Evolutionary conservation across 2,113 vertebrate species (phyloP).

Genomic region (Ophiodon elongatus): DNA sequence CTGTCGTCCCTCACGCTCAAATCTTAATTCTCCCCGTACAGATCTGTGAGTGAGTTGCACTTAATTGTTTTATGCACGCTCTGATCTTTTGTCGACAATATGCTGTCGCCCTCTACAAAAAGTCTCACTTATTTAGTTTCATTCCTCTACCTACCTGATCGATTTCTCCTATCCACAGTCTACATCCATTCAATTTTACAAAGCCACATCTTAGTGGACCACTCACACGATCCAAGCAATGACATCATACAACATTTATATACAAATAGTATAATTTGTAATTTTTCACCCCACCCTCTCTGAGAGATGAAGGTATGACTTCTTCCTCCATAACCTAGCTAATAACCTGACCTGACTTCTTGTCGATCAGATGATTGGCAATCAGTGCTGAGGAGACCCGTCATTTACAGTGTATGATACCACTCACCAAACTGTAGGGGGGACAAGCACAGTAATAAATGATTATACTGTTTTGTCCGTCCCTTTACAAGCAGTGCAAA

Average conservation of each 20-base stretch:
- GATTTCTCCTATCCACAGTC: slow-evolving; percentile 49
- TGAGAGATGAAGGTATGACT: slow-evolving; percentile 86
- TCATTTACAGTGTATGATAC: slow-evolving; percentile 30
- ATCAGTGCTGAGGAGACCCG: not conserved
- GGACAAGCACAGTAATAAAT: not conserved
- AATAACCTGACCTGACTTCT: slow-evolving; percentile 27
- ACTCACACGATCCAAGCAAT: slow-evolving; percentile 29
- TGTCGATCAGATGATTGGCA: not conserved
- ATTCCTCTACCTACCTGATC: slow-evolving; percentile 62
- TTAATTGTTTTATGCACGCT: not conserved
- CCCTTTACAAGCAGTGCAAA: not conserved
- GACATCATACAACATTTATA: slow-evolving; percentile 39
- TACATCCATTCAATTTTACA: slow-evolving; percentile 44
- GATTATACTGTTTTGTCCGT: not conserved
- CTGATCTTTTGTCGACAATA: not conserved
- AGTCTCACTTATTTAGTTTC: slow-evolving; percentile 59
- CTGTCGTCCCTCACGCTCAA: not conserved
- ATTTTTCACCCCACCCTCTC: slow-evolving; percentile 65
- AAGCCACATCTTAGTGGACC: slow-evolving; percentile 41
- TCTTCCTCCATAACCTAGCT: slow-evolving; percentile 79
- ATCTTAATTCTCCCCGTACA: not conserved
- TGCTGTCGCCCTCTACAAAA: not conserved
- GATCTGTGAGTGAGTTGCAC: not conserved
- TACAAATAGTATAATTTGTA: slow-evolving; percentile 87
- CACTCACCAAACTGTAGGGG: slow-evolving; percentile 9